A percentile compares a stretch with the other conserved stretches of the same genome.
Evolutionary conservation across 2,113 vertebrate species (phyloP).

Genomic region (Athene noctua): DNA sequence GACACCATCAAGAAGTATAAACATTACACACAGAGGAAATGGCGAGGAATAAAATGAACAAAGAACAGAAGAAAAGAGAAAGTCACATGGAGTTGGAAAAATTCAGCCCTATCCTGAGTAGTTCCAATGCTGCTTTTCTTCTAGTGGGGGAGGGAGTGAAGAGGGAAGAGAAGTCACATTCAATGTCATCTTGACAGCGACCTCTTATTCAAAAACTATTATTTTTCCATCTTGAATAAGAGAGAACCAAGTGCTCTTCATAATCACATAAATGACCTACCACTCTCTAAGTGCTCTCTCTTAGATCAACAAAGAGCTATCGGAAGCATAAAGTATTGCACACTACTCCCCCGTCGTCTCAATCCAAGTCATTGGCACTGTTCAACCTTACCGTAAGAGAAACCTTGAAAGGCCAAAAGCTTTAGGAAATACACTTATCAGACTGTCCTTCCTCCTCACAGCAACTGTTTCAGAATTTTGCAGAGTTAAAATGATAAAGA

Average conservation of each 20-base stretch:
- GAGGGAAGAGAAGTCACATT: conserved; percentile 53
- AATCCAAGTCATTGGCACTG: not conserved
- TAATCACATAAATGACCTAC: conserved; percentile 71
- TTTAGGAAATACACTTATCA: conserved; percentile 14
- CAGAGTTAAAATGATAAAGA: not conserved
- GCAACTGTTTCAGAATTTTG: not conserved
- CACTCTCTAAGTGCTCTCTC: conserved; percentile 68
- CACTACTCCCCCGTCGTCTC: not conserved
- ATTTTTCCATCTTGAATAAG: conserved; percentile 68
- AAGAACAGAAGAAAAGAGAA: conserved; percentile 35
- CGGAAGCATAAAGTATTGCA: conserved; percentile 58
- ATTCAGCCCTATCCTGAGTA: not conserved
- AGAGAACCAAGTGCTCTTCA: conserved; percentile 73
- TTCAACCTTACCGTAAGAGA: conserved; percentile 31
- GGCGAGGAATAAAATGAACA: conserved; percentile 1
- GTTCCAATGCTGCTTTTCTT: not conserved
- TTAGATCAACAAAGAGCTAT: conserved; percentile 73
- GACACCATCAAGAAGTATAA: conserved; percentile 20
- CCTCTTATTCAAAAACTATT: conserved; percentile 70
- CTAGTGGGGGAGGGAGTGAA: not conserved
- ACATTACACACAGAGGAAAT: conserved; percentile 24
- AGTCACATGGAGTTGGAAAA: conserved; percentile 27
- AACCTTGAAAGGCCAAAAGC: conserved; percentile 42
- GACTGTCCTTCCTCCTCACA: not conserved
- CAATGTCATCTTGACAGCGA: conserved; percentile 65